phyloP scores from a whole-genome alignment of 2,797 vertebrate species.

The Alosa sapidissima region DNA sequence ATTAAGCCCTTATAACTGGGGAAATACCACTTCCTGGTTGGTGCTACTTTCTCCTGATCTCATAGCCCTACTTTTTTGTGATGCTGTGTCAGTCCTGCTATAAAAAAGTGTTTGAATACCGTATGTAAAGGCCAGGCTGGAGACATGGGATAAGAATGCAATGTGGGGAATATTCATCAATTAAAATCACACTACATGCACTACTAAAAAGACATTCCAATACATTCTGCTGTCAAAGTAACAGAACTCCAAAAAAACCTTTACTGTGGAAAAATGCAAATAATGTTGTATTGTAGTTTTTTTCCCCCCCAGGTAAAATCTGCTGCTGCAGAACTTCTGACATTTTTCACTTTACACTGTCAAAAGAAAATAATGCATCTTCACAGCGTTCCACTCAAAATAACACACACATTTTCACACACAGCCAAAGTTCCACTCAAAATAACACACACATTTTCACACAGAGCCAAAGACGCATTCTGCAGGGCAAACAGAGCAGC shows the following conservation, averaged over 20 bases:
- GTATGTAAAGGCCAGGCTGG: not conserved
- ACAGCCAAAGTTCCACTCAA: not conserved
- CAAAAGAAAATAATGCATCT: not conserved
- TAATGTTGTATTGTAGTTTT: not conserved
- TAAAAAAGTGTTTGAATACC: not conserved
- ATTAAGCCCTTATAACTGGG: not conserved
- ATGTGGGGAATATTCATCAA: not conserved
- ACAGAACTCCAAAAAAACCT: not conserved
- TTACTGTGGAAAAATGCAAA: not conserved
- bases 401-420: slow-evolving; percentile 9
- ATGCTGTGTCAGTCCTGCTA: not conserved
- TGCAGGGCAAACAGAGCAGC: slow-evolving; percentile 8
- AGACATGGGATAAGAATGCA: not conserved
- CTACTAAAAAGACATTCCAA: not conserved
- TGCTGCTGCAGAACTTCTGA: not conserved
- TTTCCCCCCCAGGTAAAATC: not conserved
- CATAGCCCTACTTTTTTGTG: not conserved
- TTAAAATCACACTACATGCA: not conserved
- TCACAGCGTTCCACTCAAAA: slow-evolving; percentile 19
- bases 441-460: slow-evolving; percentile 12
- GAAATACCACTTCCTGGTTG: not conserved
- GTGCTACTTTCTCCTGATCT: not conserved
- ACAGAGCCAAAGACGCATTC: not conserved
- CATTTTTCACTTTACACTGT: slow-evolving; percentile 2
- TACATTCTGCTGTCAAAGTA: not conserved